Conservation (phyloP, 92 coral and sea anemone genomes). For the Porites lobata region DNA sequence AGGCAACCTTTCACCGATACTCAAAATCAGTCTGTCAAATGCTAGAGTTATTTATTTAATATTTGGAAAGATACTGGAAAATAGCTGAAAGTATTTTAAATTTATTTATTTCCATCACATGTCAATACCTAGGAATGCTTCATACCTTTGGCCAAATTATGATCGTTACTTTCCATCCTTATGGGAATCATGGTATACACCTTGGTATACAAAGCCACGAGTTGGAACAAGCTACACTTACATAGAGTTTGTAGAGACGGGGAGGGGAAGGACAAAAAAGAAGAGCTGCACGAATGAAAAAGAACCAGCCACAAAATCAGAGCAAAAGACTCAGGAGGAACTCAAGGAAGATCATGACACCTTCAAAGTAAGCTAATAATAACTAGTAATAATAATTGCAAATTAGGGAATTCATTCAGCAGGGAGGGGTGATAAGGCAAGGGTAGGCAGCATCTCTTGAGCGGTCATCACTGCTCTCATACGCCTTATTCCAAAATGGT, state of each 20-base stretch:
- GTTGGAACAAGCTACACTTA: constrained; percentile 32
- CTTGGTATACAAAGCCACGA: constrained; percentile 17
- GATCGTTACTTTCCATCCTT: constrained; percentile 34
- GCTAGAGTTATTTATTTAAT: no score
- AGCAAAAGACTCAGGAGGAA: constrained; percentile 24
- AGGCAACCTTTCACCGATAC: no score
- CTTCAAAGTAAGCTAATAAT: constrained; percentile 23
- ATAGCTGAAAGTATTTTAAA: no score
- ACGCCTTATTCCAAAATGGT: no score
- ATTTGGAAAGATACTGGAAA: no score
- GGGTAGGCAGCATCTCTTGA: no score
- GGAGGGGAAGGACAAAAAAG: constrained; percentile 11
- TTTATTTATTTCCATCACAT: no score
- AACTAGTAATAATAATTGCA: no score
- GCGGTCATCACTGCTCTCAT: no score
- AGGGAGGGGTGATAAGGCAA: no score
- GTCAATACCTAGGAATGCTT: not conserved
- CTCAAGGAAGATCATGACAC: constrained; percentile 41
- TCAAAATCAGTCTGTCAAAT: no score
- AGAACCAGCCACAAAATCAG: not conserved
- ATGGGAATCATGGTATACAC: constrained; percentile 36
- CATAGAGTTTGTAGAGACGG: constrained; percentile 36
- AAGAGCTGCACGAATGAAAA: not conserved
- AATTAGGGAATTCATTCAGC: no score
- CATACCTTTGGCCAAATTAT: constrained; percentile 23